phyloP scores from a whole-genome alignment of 2,797 vertebrate species.

The Ctenopoma kingsleyae region DNA sequence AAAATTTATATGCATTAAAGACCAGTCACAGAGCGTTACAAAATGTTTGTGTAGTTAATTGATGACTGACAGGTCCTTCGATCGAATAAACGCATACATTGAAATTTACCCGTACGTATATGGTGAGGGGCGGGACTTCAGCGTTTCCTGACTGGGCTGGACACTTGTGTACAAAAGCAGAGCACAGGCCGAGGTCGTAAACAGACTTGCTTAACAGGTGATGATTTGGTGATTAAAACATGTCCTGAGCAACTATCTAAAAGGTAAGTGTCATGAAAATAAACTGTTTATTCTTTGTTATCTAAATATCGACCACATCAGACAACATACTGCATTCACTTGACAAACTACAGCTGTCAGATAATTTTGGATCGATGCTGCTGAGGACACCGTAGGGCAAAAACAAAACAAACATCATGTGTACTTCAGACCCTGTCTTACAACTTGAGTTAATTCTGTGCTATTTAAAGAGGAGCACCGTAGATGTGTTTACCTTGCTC shows the following conservation, averaged over 20 bases:
- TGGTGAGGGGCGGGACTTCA: background rate
- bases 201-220: fast-evolving
- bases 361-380: slow-evolving; percentile 5
- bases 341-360: background rate
- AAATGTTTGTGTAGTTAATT: slow-evolving; percentile 23
- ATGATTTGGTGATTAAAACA: background rate
- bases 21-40: background rate
- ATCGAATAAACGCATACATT: slow-evolving; percentile 27
- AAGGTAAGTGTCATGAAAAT: slow-evolving; percentile 43
- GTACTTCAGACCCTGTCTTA: background rate
- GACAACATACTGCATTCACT: background rate
- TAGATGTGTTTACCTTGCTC: background rate
- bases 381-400: background rate
- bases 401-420: background rate
- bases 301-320: background rate
- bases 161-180: background rate
- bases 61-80: slow-evolving; percentile 41
- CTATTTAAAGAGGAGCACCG: background rate
- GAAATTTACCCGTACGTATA: slow-evolving; percentile 40
- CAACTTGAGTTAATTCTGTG: background rate
- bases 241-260: slow-evolving; percentile 14
- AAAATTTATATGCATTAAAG: background rate
- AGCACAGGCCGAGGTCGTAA: fast-evolving
- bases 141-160: slow-evolving; percentile 24
- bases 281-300: background rate